A percentile compares a stretch with the other conserved stretches of the same genome.
phyloP scores from a whole-genome alignment of 2,888 invertebrate species.

The Stenoptilia bipunctidactyla region DNA sequence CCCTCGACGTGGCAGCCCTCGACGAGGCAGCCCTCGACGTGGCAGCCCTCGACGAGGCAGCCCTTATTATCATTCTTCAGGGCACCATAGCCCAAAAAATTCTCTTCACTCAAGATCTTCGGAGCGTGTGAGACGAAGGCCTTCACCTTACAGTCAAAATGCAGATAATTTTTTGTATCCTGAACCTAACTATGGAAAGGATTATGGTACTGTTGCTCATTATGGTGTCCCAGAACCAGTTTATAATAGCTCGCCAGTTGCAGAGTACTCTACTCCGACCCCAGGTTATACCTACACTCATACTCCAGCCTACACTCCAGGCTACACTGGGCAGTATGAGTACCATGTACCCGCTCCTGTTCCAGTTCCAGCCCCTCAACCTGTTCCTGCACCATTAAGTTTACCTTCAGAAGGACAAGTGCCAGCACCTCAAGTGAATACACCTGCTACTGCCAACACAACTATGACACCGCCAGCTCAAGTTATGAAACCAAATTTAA shows the following conservation, averaged over 20 bases:
- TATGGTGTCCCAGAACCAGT: not conserved
- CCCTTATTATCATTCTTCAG: not conserved
- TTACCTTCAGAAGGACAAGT: constrained; percentile 20
- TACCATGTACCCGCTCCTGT: constrained; percentile 1
- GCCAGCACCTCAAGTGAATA: constrained; percentile 12
- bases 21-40: not conserved
- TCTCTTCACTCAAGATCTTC: constrained; percentile 21
- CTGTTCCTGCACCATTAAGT: constrained; percentile 14
- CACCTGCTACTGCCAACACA: not conserved
- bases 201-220: constrained; percentile 3
- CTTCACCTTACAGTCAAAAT: not conserved
- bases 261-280: not conserved
- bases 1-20: not conserved
- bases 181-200: constrained; percentile 6
- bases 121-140: constrained; percentile 7
- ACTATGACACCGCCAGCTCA: constrained; percentile 6
- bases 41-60: not conserved
- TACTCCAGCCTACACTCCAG: constrained; percentile 6
- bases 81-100: constrained; percentile 16
- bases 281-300: not conserved
- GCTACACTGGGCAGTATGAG: constrained; percentile 17
- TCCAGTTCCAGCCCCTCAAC: constrained; percentile 20
- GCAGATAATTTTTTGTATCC: constrained; percentile 18
- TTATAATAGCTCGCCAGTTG: not conserved
- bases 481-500: constrained; percentile 26